Evolutionary conservation across 2,888 invertebrate genomes (phyloP).

Genomic region (Hyppa rectilinea): DNA sequence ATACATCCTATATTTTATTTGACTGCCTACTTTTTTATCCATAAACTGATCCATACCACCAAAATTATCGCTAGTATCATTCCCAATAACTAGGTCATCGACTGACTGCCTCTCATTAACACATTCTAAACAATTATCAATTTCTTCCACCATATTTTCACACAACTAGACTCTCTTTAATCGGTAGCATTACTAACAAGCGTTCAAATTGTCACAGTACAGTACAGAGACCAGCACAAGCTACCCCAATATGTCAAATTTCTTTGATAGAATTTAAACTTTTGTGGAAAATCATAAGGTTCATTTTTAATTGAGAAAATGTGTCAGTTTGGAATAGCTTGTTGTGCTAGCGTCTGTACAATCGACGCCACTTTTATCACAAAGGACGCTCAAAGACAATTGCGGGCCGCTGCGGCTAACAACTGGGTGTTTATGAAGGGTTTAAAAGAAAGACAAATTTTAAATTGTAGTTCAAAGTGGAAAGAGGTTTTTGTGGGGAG

Average conservation of each 20-base stretch:
- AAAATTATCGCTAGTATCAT: not conserved
- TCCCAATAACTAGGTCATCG: not conserved
- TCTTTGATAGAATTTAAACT: too few species aligned
- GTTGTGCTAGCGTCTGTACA: too few species aligned
- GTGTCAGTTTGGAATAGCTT: too few species aligned
- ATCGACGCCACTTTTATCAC: constrained; percentile 56
- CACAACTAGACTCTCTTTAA: constrained; percentile 17
- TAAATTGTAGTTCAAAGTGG: constrained; percentile 52
- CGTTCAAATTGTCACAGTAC: constrained; percentile 58
- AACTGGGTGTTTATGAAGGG: constrained; percentile 63
- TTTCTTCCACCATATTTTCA: constrained; percentile 14
- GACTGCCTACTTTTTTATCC: not conserved
- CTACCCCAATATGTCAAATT: too few species aligned
- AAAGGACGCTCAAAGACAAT: constrained; percentile 66
- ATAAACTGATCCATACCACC: not conserved
- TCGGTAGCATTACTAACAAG: constrained; percentile 45
- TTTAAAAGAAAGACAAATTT: constrained; percentile 64
- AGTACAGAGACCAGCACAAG: too few species aligned
- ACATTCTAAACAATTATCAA: not conserved
- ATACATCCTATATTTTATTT: not conserved
- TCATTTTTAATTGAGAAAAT: too few species aligned
- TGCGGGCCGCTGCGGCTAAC: constrained; percentile 59
- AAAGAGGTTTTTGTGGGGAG: constrained; percentile 25
- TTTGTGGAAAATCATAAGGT: too few species aligned
- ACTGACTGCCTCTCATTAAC: not conserved